phyloP scores from a whole-genome alignment of 2,113 vertebrate genomes.

The Ceyx cyanopectus region DNA sequence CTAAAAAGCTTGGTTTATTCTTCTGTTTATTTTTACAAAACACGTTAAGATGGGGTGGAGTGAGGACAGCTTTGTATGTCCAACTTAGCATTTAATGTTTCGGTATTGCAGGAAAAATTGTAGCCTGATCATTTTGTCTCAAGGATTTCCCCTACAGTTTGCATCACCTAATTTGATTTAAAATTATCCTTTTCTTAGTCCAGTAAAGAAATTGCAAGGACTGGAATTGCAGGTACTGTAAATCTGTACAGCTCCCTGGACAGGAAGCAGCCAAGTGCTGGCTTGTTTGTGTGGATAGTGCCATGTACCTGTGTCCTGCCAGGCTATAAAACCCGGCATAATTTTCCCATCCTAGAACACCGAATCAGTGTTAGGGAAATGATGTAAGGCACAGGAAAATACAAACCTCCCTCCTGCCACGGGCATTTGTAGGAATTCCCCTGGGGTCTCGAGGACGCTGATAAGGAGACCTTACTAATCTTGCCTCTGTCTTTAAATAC shows the following conservation, averaged over 20 bases:
- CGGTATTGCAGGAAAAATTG: not conserved
- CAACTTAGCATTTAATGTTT: not conserved
- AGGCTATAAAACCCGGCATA: not conserved
- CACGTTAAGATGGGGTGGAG: not conserved
- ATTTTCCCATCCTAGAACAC: not conserved
- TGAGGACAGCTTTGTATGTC: not conserved
- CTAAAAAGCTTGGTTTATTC: not conserved
- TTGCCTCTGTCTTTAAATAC: no score
- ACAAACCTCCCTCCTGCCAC: not conserved
- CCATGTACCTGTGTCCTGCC: not conserved
- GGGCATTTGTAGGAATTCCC: not conserved
- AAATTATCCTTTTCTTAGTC: not conserved
- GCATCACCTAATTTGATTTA: not conserved
- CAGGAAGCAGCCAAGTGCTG: not conserved
- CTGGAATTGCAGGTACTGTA: not conserved
- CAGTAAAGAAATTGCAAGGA: not conserved
- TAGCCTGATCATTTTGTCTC: not conserved
- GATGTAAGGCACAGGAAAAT: not conserved
- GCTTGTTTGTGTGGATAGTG: not conserved
- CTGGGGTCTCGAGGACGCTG: accelerated
- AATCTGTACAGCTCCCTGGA: not conserved
- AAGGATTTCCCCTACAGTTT: not conserved
- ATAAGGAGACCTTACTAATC: no score
- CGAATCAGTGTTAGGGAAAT: not conserved
- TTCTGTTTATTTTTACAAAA: constrained; percentile 18